phyloP scores from a whole-genome alignment of 1,140 invertebrate species.

The Plutomurus gul region DNA sequence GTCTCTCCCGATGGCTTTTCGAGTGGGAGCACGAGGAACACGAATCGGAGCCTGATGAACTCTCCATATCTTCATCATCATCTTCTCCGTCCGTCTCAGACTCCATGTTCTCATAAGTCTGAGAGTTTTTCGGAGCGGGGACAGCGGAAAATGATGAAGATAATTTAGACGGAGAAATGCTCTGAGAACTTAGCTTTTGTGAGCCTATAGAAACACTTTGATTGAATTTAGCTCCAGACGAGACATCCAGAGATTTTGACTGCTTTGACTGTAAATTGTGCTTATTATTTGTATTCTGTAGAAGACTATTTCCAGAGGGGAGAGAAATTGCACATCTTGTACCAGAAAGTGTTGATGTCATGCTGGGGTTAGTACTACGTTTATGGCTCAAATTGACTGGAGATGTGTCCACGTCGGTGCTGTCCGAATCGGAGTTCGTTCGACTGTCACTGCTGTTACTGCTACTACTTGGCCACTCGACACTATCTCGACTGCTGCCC shows the following conservation, averaged over 20 bases:
- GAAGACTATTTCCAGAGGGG: no score
- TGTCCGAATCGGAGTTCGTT: background rate
- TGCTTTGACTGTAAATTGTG: no score
- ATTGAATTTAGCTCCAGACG: no score
- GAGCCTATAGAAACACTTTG: no score
- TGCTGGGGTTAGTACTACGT: no score
- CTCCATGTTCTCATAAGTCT: background rate
- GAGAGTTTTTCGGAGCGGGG: background rate
- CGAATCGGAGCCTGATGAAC: slow-evolving; percentile 4
- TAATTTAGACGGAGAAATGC: background rate
- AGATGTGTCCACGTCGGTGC: background rate
- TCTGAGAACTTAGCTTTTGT: no score
- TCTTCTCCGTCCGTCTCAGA: background rate
- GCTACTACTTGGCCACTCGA: background rate
- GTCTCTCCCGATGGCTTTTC: background rate
- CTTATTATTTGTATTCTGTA: no score
- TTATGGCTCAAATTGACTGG: background rate
- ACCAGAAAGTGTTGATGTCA: no score
- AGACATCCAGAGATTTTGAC: no score
- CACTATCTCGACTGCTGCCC: background rate
- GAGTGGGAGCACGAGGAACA: background rate
- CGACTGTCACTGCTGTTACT: background rate
- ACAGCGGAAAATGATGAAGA: no score
- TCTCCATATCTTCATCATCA: slow-evolving; percentile 1
- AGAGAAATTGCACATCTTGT: no score